Conservation (phyloP, 1,140 invertebrate species). For the Achatina immaculata region DNA sequence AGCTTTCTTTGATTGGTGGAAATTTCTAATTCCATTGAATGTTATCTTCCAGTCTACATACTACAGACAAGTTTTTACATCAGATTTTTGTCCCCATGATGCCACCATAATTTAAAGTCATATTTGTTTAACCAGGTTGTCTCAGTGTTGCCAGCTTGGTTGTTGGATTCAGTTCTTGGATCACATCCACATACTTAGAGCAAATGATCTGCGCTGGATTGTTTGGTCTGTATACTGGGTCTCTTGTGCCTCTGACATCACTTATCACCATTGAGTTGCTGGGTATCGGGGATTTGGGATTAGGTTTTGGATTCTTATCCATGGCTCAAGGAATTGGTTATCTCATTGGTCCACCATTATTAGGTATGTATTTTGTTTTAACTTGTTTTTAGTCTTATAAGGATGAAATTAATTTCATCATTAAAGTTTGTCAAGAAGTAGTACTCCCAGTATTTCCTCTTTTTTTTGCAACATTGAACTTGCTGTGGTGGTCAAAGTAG, state of each 20-base stretch:
- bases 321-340: slow-evolving; percentile 57
- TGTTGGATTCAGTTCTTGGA: background rate
- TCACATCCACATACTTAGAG: background rate
- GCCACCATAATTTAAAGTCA: too few species aligned
- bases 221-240: slow-evolving; percentile 57
- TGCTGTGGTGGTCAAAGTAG: too few species aligned
- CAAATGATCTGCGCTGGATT: slow-evolving; percentile 23
- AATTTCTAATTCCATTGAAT: too few species aligned
- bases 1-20: too few species aligned
- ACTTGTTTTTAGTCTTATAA: background rate
- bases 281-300: slow-evolving; percentile 51
- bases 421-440: too few species aligned
- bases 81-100: too few species aligned
- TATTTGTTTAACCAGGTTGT: too few species aligned
- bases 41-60: too few species aligned
- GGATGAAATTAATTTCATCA: too few species aligned
- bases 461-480: too few species aligned
- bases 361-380: slow-evolving; percentile 44
- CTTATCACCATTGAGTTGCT: slow-evolving; percentile 54
- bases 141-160: slow-evolving; percentile 21
- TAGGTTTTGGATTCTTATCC: slow-evolving; percentile 55
- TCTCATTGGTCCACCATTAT: slow-evolving; percentile 54
- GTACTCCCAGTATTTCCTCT: too few species aligned
- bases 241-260: slow-evolving; percentile 50
- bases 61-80: too few species aligned